A percentile compares a stretch with the other conserved stretches of the same genome.
These are phyloP conservation scores for Lucilia cuprina DNA, from an alignment of 1,140 invertebrate species.

Conservation along the genomic window DNA sequence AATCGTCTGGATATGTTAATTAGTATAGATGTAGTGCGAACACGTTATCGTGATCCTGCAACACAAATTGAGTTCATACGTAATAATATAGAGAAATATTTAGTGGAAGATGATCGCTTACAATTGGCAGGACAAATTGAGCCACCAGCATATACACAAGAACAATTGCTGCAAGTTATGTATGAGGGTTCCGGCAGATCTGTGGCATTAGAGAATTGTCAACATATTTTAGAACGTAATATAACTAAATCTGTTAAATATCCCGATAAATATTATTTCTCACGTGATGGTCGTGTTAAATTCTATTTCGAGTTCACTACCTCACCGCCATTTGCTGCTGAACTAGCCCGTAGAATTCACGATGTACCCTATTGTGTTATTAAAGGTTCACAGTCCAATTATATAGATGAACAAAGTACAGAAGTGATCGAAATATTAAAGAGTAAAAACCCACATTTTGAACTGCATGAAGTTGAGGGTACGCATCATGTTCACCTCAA, in stretches of 20 bases:
- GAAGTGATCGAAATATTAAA: conserved; percentile 67
- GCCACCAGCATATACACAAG: conserved; percentile 68
- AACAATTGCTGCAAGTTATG: conserved; percentile 67
- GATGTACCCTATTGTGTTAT: conserved; percentile 58
- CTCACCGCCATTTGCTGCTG: conserved; percentile 49
- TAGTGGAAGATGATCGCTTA: conserved; percentile 56
- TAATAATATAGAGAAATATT: conserved; percentile 53
- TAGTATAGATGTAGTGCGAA: conserved; percentile 70
- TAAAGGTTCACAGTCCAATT: conserved; percentile 53
- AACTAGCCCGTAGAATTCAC: conserved; percentile 50
- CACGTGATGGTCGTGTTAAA: conserved; percentile 68
- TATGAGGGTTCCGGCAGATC: conserved; percentile 65
- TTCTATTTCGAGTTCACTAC: conserved; percentile 53
- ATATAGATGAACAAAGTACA: conserved; percentile 49
- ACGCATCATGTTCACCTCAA: conserved; percentile 78
- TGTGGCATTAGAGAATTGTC: conserved; percentile 65
- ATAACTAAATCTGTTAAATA: conserved; percentile 64
- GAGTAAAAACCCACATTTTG: conserved; percentile 67
- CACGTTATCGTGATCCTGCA: conserved; percentile 57
- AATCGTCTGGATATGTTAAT: conserved; percentile 69
- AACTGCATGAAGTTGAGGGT: conserved; percentile 70
- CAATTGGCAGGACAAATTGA: conserved; percentile 58
- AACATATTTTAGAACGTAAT: conserved; percentile 68
- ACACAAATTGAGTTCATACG: conserved; percentile 54
- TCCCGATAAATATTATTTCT: conserved; percentile 70